A percentile compares a stretch with the other conserved stretches of the same genome.
Conservation (phyloP, 2,888 invertebrate species). For the Therioaphis trifolii region DNA sequence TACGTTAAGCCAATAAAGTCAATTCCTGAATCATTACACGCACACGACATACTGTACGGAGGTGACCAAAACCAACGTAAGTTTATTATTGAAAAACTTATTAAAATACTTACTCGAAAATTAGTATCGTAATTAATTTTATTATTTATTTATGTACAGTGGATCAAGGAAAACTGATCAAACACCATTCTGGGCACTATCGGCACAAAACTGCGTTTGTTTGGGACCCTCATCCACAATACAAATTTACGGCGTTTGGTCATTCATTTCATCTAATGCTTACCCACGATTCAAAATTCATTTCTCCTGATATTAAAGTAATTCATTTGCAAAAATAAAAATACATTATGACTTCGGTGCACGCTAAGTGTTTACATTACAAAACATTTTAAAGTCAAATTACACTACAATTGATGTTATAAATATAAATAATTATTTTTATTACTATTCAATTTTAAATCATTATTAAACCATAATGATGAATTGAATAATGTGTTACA, state of each 20-base stretch:
- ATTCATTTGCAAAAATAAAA: constrained; percentile 13
- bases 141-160: constrained; percentile 44
- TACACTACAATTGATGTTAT: too few relatives aligned
- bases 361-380: too few relatives aligned
- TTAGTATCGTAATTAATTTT: not conserved
- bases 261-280: constrained; percentile 71
- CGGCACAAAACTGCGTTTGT: constrained; percentile 74
- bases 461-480: too few relatives aligned
- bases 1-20: constrained; percentile 74
- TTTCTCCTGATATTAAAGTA: constrained; percentile 70
- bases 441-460: too few relatives aligned
- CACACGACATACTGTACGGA: constrained; percentile 73
- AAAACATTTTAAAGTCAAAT: too few relatives aligned
- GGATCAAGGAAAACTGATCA: constrained; percentile 62
- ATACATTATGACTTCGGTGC: not conserved
- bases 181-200: constrained; percentile 76
- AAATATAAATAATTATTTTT: too few relatives aligned
- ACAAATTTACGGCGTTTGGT: constrained; percentile 77
- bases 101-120: not conserved
- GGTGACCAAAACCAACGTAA: constrained; percentile 67
- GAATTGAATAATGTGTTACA: too few relatives aligned
- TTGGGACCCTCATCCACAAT: constrained; percentile 81
- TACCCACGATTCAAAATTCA: constrained; percentile 72
- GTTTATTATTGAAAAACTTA: too few relatives aligned
- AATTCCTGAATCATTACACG: constrained; percentile 72